Percentiles rank a stretch among this genome's conserved stretches.
Evolutionary conservation across 1,140 invertebrate genomes (phyloP).

Genomic region (Hycleus phaleratus): DNA sequence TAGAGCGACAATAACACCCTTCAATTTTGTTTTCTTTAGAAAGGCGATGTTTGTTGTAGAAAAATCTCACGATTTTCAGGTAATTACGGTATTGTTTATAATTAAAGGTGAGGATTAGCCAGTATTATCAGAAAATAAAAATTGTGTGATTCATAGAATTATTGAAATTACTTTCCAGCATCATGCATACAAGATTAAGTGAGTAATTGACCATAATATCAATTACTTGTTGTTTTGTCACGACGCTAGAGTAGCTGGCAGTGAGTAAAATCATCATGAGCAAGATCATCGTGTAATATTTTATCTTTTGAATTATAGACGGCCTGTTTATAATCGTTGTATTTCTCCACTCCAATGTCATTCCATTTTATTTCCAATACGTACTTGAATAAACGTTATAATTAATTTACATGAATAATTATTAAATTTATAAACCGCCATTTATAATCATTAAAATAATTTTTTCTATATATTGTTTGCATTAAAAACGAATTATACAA

Average conservation of each 20-base stretch:
- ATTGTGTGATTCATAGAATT: constrained; percentile 13
- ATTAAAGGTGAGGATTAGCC: constrained; percentile 2
- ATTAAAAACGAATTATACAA: no score
- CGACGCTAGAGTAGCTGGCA: constrained; percentile 19
- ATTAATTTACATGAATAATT: no score
- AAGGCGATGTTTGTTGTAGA: background rate
- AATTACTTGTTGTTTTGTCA: constrained; percentile 18
- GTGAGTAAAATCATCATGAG: constrained; percentile 1
- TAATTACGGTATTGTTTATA: constrained; percentile 3
- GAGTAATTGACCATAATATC: constrained; percentile 8
- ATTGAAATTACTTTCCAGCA: constrained; percentile 14
- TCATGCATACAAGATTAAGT: constrained; percentile 14
- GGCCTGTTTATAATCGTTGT: constrained; percentile 3
- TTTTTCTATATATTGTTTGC: no score
- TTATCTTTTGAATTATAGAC: no score
- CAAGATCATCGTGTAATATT: background rate
- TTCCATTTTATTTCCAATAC: no score
- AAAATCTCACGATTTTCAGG: constrained; percentile 4
- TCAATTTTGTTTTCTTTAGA: background rate
- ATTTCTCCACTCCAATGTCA: constrained; percentile 9
- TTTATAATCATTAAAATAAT: no score
- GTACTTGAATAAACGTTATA: no score
- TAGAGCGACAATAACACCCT: no score
- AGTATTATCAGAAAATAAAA: constrained; percentile 6
- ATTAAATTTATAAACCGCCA: no score